Evolutionary conservation across 2,113 vertebrate species (phyloP).

Genomic region (Speoplatyrhinus poulsoni): DNA sequence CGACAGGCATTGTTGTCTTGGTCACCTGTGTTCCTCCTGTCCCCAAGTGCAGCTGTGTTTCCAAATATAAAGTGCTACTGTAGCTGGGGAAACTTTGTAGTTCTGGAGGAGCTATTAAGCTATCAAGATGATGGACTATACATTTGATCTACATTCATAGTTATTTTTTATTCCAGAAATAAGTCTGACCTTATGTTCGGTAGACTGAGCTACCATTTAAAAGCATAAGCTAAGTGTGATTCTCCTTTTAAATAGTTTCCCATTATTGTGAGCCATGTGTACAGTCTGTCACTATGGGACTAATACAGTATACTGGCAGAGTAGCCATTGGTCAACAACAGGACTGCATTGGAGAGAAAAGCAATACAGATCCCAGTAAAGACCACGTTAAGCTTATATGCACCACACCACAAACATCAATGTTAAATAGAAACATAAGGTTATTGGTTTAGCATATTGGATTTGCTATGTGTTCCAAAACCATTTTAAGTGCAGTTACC

Average conservation of each 20-base stretch:
- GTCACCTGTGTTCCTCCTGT: too few relatives aligned
- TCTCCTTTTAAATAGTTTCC: neutral
- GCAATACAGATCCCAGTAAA: neutral
- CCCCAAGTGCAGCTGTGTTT: too few relatives aligned
- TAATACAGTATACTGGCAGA: too few relatives aligned
- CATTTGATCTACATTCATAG: too few relatives aligned
- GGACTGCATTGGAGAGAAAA: neutral
- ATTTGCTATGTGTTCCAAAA: slow-evolving; percentile 21
- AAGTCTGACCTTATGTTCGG: too few relatives aligned
- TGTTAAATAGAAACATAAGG: slow-evolving; percentile 18
- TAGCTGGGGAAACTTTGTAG: too few relatives aligned
- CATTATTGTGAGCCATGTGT: neutral
- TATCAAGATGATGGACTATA: too few relatives aligned
- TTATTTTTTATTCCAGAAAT: too few relatives aligned
- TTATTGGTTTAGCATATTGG: slow-evolving; percentile 27
- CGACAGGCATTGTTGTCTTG: too few relatives aligned
- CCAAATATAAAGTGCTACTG: too few relatives aligned
- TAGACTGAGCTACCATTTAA: too few relatives aligned
- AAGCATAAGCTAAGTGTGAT: neutral
- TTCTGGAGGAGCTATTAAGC: too few relatives aligned
- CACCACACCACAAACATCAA: slow-evolving; percentile 5
- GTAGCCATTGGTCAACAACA: neutral
- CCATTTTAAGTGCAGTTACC: slow-evolving; percentile 69
- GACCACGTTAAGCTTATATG: neutral
- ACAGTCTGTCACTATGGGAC: neutral